Evolutionary conservation across 2,888 invertebrate species (phyloP), one percentile per base, ranked within the genome.

Genomic region (Trissonchulus latispiculum): DNA sequence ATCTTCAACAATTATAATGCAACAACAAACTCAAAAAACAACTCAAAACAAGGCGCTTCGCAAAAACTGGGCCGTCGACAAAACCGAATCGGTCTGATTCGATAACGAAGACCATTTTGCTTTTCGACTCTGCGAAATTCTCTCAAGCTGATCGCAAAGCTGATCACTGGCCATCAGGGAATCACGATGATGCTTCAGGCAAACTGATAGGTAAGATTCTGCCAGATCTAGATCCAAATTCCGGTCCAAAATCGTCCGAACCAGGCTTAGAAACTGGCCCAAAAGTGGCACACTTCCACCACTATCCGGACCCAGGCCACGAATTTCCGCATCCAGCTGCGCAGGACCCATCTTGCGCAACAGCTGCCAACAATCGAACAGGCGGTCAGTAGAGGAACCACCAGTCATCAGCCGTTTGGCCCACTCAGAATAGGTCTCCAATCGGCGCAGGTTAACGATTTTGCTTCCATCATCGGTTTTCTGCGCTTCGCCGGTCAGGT

Each of bases 191-290:
- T 89, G 87, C 84, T 94, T 94, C 37, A 97, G 84, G 84, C 93
- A 95, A 66, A 94, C 86, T 67, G 90, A 90, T 75, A 96, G 87
- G 84, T 95, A 96, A 0, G 95, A 90, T 82, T 95, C 92, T 0
- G 90, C 89, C 73, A 95, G 85, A 85, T 97, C 96, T 84, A 93
- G 96, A 85, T 95, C 89, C 76, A 83, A 87, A 80, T 91, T 91
- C 1, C 88, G 89, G 77, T 87, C 86, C 59, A 96, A 86, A 86
- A 90, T 89, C 73, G 85, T 85, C 73, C 88, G 86, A 32, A 95
- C 84, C 84, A 91, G 88, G 78, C 88, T 87, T 72, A 95, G 84
- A 85, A 94, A 95, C 78, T 90, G 89, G 37, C 88, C 83, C 89
- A 95, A 88, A 0, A 92, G 86, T 36, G 87, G 85, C 2, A 87